Evolutionary conservation across 2,888 invertebrate species (phyloP), one percentile per base, ranked within the genome.

Genomic region (Agrotis exclamationis): DNA sequence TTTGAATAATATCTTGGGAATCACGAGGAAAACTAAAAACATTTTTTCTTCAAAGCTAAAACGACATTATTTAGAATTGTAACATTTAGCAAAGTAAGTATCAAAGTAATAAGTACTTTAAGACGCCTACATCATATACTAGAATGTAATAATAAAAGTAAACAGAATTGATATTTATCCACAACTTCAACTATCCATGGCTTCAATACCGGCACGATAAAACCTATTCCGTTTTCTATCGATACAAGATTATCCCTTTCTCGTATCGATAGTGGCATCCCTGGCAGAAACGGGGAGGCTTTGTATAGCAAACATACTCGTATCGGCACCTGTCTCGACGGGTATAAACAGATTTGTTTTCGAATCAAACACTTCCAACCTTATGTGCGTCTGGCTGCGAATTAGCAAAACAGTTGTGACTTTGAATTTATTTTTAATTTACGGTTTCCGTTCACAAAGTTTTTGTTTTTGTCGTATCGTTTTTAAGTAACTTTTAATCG

Each of bases 271-370:
- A 13, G 71, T 53, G 45, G 20, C 78, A 74, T 48, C 74, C 63
- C 79, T 69, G 63, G 50, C 50, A 45, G 22, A 48, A 54, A 20
- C 51, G 54, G 47, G 48, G 68, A 68, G 44, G 51, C 53, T 69
- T 62, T 71, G 60, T 70, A 59, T 71, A 66, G 63, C 68, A 74
- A 59, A 77, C 74, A 79, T 64, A n/a, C n/a, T n/a, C n/a, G n/a
- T n/a, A 74, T 74, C 63, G n/a, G 28, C 62, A 84, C 82, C 84
- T 82, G 71, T 77, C 82, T 67, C 69, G 51, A 13, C 70, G 53
- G 57, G 58, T 70, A 65, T 59, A 59, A 64, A 66, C 72, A 69
- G 70, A 81, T 79, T 73, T 71, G 66, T 67, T 73, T 56, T 54
- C 7, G 63, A 66, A 69, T 77, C 70, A 71, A 65, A 74, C 44